Evolutionary conservation across 2,888 invertebrate species (phyloP).

Genomic region (Melanotus villosus): DNA sequence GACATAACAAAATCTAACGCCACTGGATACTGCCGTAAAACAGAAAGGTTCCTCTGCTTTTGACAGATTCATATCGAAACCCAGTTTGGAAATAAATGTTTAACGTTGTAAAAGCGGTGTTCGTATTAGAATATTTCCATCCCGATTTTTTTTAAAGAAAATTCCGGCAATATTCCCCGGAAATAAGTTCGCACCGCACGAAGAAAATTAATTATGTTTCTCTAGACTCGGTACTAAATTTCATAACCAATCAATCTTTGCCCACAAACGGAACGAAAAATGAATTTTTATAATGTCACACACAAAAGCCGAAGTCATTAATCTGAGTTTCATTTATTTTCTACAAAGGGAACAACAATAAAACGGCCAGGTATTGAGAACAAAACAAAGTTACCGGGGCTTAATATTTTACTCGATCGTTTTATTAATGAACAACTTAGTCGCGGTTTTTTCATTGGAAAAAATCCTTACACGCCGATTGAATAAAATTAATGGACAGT

Average conservation of each 20-base stretch:
- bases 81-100: background rate
- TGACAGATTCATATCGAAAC: constrained; percentile 6
- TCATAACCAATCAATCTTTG: constrained; percentile 7
- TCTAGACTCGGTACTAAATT: background rate
- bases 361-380: background rate
- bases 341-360: background rate
- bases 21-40: background rate
- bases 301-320: background rate
- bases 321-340: constrained; percentile 6
- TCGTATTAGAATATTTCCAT: background rate
- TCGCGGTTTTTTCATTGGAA: constrained; percentile 4
- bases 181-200: background rate
- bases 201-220: background rate
- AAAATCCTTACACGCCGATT: constrained; percentile 1
- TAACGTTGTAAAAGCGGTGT: background rate
- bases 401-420: constrained; percentile 1
- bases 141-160: too few relatives aligned
- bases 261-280: background rate
- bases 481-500: constrained; percentile 1
- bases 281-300: background rate
- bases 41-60: background rate
- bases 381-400: background rate
- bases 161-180: background rate
- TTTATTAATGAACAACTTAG: constrained; percentile 14
- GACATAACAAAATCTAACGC: background rate